Evolutionary conservation across 1,140 invertebrate species (phyloP).

Genomic region (Armadillidium nasatum): DNA sequence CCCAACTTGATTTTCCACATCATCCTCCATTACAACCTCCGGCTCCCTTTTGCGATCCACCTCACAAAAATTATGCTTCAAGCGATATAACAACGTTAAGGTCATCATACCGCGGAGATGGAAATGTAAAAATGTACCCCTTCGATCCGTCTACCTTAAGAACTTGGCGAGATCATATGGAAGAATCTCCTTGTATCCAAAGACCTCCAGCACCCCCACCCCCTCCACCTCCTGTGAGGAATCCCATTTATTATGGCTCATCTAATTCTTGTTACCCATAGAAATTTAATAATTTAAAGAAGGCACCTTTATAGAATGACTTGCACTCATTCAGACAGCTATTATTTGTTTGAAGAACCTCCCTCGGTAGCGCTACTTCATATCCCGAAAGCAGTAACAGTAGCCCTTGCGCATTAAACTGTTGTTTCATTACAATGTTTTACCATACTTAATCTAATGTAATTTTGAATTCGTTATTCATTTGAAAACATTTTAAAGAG

Average conservation of each 20-base stretch:
- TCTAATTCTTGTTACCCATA: constrained; percentile 1
- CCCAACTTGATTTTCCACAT: constrained; percentile 19
- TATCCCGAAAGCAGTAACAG: no score
- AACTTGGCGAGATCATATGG: background rate
- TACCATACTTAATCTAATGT: no score
- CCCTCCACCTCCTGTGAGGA: background rate
- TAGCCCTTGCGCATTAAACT: no score
- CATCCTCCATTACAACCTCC: background rate
- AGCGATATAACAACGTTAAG: background rate
- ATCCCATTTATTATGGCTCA: constrained; percentile 1
- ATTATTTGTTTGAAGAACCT: no score
- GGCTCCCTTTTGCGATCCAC: background rate
- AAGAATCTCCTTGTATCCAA: background rate
- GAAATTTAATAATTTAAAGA: background rate
- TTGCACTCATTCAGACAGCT: no score
- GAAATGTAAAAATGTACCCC: background rate
- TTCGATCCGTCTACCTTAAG: background rate
- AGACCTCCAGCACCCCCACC: background rate
- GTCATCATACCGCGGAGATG: background rate
- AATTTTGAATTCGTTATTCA: no score
- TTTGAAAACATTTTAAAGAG: no score
- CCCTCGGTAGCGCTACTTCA: no score
- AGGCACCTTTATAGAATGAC: no score
- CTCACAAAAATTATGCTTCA: background rate
- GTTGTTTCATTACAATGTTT: no score